Percentiles rank a stretch among this genome's conserved stretches.
These are phyloP conservation scores for Marasmarcha lunaedactyla DNA, from an alignment of 2,888 invertebrate species.

Conservation along the genomic window DNA sequence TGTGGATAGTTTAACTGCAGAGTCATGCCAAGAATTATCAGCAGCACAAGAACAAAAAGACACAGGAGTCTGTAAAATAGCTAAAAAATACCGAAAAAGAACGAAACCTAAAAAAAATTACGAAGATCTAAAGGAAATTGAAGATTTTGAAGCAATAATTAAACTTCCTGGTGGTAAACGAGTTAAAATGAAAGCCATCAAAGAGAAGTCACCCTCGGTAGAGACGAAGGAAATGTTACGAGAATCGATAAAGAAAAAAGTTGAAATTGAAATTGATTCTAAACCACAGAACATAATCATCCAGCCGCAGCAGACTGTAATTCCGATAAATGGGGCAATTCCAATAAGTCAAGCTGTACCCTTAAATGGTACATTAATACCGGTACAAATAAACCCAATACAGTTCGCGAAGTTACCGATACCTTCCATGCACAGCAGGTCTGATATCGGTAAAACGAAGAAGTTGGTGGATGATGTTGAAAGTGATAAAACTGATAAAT, in stretches of 20 bases:
- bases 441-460: too few relatives aligned
- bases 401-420: slow-evolving; percentile 15
- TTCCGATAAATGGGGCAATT: too few relatives aligned
- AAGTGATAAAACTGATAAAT: too few relatives aligned
- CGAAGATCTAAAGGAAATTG: slow-evolving; percentile 15
- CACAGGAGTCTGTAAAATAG: slow-evolving; percentile 10
- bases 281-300: not conserved
- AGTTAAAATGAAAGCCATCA: slow-evolving; percentile 41
- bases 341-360: slow-evolving; percentile 13
- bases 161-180: slow-evolving; percentile 47
- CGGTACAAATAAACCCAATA: slow-evolving; percentile 28
- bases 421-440: too few relatives aligned
- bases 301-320: slow-evolving; percentile 15
- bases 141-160: slow-evolving; percentile 48
- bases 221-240: too few relatives aligned
- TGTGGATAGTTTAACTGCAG: slow-evolving; percentile 46
- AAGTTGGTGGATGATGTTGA: too few relatives aligned
- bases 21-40: slow-evolving; percentile 18
- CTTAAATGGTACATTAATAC: slow-evolving; percentile 35
- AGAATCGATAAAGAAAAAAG: slow-evolving; percentile 15
- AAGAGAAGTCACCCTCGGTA: slow-evolving; percentile 18
- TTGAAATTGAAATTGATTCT: slow-evolving; percentile 29
- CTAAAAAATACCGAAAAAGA: slow-evolving; percentile 4
- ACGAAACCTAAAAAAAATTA: slow-evolving; percentile 7
- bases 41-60: slow-evolving; percentile 4